Evolutionary conservation across 2,888 invertebrate genomes (phyloP), one percentile per base, ranked within the genome.

Genomic region (Hipparchia sbordonii): DNA sequence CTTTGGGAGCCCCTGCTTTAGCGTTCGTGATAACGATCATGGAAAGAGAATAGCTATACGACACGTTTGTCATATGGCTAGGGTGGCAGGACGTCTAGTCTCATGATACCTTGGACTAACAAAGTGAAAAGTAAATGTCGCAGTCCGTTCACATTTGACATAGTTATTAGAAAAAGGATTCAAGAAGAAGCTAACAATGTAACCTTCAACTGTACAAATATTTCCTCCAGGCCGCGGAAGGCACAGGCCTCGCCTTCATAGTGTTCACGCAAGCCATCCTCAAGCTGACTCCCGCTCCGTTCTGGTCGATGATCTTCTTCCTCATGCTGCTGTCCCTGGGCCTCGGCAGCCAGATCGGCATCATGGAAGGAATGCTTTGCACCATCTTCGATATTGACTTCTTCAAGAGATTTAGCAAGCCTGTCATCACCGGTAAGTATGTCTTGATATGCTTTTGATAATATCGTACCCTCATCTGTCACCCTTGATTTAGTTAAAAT

Each of bases 221-320:
- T 63, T 1, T 6, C 23, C 12, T 46, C 9, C 87, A 98, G 98
- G 98, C 98, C 45, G 98, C 98, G 51, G 98, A 98, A 92, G 99
- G 99, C 66, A 99, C 98, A 1, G 99, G 99, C 1, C 92, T 99
- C 66, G 99, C 98, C 0, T 99, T 99, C 90, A 98, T 99, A 77
- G 98, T 99, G n/a, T 98, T 99, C 93, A 98, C 99, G 0, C 98
- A 99, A 88, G 99, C 98, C 6, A 98, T 99, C 83, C 97, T 98
- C 51, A 97, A 98, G 90, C 94, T 99, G 80, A 98, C 98, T 0
- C 97, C 97, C 2, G 97, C 98, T 0, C 98, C 98, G 12, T 98
- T 99, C 91, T 99, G 99, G 99, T 97, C 98, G 12, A 96, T 98
- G 78, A 96, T 98, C 75, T 99, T 99, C 95, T 99, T 99, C 95